Conservation (phyloP, 30 jellyfish, hydroid and myxozoan species). For the Catostylus mosaicus region DNA sequence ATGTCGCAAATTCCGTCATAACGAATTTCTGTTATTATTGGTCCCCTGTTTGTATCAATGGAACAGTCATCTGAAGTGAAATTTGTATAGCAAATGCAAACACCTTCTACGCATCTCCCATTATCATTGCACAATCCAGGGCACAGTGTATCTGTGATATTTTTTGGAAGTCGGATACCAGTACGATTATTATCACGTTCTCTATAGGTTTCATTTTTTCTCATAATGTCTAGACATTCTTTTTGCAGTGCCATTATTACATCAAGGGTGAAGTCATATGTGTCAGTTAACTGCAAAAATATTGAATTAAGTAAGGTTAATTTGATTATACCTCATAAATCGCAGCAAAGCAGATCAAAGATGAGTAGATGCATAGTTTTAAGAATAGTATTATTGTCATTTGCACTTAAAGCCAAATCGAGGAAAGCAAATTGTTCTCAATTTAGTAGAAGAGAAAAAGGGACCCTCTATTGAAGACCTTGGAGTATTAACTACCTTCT, state of each 20-base stretch:
- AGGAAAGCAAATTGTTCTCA: no score
- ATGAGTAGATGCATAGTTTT: no score
- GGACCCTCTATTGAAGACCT: no score
- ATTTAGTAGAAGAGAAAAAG: no score
- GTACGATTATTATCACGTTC: not conserved
- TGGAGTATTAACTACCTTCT: no score
- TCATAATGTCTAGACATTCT: not conserved
- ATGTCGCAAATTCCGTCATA: slow-evolving; percentile 69
- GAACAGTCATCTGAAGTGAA: slow-evolving; percentile 9
- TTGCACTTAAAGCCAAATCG: no score
- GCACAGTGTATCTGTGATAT: not conserved
- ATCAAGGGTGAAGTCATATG: not conserved
- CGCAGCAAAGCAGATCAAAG: no score
- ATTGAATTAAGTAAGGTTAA: no score
- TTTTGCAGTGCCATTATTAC: not conserved
- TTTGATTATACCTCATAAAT: no score
- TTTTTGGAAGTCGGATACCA: not conserved
- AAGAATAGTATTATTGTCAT: no score
- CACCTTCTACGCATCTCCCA: not conserved
- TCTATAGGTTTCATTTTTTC: not conserved
- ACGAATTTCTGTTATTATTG: not conserved
- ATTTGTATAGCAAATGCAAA: not conserved
- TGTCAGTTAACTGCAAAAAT: not conserved
- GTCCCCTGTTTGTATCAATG: not conserved
- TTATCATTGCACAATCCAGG: slow-evolving; percentile 1